These are phyloP conservation scores for Ovis canadensis DNA, from an alignment of 2,113 vertebrate genomes.

Conservation along the genomic window DNA sequence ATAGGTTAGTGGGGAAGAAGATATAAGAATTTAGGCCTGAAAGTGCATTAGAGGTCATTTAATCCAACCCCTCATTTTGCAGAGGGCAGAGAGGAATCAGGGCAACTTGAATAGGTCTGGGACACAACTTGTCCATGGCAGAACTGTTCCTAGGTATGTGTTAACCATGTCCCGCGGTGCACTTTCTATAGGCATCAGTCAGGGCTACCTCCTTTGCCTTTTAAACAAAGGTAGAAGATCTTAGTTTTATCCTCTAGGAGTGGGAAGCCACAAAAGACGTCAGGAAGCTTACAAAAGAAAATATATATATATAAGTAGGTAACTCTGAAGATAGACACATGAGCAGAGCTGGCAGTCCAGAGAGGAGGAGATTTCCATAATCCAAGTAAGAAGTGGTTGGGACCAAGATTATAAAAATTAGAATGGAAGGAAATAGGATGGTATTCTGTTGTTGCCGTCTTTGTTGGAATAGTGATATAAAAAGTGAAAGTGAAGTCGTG, in stretches of 20 bases:
- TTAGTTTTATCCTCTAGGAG: not conserved
- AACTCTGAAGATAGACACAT: not conserved
- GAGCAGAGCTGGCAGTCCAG: not conserved
- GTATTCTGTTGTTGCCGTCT: not conserved
- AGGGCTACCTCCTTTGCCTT: not conserved
- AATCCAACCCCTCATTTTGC: not conserved
- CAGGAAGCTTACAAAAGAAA: not conserved
- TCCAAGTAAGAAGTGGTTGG: not conserved
- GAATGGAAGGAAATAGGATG: not conserved
- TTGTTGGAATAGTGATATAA: not conserved
- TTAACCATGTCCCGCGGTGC: rapidly evolving
- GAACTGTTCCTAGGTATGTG: rapidly evolving
- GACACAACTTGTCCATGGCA: too few species aligned
- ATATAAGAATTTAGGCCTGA: not conserved
- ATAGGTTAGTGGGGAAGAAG: not conserved
- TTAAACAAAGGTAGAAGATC: not conserved
- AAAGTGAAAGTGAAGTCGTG: too few species aligned
- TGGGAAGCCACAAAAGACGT: not conserved
- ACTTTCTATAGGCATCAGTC: not conserved
- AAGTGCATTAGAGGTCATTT: not conserved
- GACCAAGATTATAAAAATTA: not conserved
- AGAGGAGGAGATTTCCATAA: not conserved
- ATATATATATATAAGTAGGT: too few species aligned
- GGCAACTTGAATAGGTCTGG: not conserved
- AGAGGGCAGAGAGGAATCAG: not conserved